Conservation (phyloP, 2,888 invertebrate species). For the Odiellus spinosus region DNA sequence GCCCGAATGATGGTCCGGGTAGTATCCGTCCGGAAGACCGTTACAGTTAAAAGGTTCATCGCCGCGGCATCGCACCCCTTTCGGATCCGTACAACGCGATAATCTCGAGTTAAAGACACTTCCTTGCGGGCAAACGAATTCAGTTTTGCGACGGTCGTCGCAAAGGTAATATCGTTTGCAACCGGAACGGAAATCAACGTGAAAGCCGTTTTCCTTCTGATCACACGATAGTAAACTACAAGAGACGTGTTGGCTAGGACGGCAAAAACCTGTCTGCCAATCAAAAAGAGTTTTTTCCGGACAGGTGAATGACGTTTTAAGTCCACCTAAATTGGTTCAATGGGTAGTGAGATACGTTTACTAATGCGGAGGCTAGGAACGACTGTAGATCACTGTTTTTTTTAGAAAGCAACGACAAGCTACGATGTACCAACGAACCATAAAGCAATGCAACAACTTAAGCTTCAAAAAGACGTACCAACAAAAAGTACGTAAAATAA, state of each 20-base stretch:
- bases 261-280: slow-evolving; percentile 13
- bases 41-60: slow-evolving; percentile 9
- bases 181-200: slow-evolving; percentile 12
- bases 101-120: slow-evolving; percentile 15
- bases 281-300: slow-evolving; percentile 8
- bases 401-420: no score
- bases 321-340: slow-evolving; percentile 3
- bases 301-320: slow-evolving; percentile 10
- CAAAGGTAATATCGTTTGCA: slow-evolving; percentile 18
- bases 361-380: background rate
- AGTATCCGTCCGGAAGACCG: slow-evolving; percentile 18
- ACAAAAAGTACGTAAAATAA: no score
- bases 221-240: slow-evolving; percentile 12
- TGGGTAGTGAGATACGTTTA: background rate
- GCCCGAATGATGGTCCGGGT: slow-evolving; percentile 13
- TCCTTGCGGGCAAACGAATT: slow-evolving; percentile 15
- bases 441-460: no score
- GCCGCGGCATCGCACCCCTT: slow-evolving; percentile 12
- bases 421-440: no score
- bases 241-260: background rate
- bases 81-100: slow-evolving; percentile 12
- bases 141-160: slow-evolving; percentile 8
- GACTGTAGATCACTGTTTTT: background rate
- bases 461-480: no score
- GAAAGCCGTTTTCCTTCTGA: slow-evolving; percentile 15